phyloP scores from a whole-genome alignment of 1,140 invertebrate genomes.

The Globodera rostochiensis region DNA sequence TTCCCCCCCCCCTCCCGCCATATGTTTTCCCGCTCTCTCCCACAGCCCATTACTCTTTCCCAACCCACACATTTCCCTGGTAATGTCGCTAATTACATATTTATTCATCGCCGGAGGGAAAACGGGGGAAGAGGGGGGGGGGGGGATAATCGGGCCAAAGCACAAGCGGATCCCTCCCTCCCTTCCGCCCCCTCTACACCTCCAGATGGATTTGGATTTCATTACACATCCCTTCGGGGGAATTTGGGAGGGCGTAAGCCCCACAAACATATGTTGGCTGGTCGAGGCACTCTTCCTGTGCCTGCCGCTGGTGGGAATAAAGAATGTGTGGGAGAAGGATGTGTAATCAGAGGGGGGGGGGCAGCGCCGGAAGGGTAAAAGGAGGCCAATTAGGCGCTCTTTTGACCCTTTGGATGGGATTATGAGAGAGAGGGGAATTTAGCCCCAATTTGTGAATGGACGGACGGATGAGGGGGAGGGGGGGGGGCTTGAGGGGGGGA shows the following conservation, averaged over 20 bases:
- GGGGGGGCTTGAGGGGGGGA: neutral
- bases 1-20: neutral
- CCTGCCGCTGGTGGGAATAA: neutral
- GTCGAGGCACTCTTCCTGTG: neutral
- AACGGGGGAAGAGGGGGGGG: too few relatives aligned
- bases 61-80: slow-evolving; percentile 12
- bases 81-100: slow-evolving; percentile 19
- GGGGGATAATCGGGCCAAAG: neutral
- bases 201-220: slow-evolving; percentile 13
- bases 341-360: neutral
- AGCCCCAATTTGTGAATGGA: neutral
- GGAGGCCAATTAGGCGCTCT: slow-evolving; percentile 20
- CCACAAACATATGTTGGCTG: neutral
- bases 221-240: neutral
- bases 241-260: neutral
- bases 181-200: neutral
- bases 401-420: neutral
- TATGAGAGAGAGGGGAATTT: neutral
- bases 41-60: slow-evolving; percentile 4
- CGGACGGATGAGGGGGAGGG: too few relatives aligned
- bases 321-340: neutral
- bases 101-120: slow-evolving; percentile 2
- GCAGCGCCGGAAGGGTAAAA: slow-evolving; percentile 10
- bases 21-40: slow-evolving; percentile 9
- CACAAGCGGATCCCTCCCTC: neutral